Evolutionary conservation across 2,113 vertebrate species (phyloP).

Genomic region (Microtus oregoni): DNA sequence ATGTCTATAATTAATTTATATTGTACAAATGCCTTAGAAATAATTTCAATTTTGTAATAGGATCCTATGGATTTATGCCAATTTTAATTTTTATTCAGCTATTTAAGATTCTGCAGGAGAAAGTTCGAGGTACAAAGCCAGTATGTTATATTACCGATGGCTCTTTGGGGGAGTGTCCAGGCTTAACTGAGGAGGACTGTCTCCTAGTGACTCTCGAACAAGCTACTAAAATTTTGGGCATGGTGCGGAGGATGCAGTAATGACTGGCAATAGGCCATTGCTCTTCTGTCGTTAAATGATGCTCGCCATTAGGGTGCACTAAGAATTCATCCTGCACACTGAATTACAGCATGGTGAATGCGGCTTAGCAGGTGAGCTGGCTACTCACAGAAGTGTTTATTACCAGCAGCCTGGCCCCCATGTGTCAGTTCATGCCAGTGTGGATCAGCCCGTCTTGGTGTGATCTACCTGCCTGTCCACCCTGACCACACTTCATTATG

Average conservation of each 20-base stretch:
- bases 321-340: neutral
- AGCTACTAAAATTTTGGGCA: neutral
- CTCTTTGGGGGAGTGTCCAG: neutral
- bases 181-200: neutral
- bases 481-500: neutral
- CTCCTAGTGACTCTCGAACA: neutral
- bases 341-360: neutral
- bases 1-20: neutral
- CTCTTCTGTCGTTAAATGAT: neutral
- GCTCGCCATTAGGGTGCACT: neutral
- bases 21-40: neutral
- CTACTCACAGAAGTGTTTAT: neutral
- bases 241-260: neutral
- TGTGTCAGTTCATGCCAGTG: neutral
- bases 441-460: neutral
- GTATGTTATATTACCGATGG: neutral
- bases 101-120: neutral
- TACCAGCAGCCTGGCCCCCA: neutral
- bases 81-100: conserved; percentile 12
- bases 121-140: neutral
- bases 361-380: neutral
- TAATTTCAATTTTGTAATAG: conserved; percentile 38
- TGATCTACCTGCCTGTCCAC: neutral
- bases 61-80: neutral
- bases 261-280: neutral